Base-by-base conservation (phyloP, 2,888 invertebrate genomes). In the Hermaeophaga mercurialis region DNA sequence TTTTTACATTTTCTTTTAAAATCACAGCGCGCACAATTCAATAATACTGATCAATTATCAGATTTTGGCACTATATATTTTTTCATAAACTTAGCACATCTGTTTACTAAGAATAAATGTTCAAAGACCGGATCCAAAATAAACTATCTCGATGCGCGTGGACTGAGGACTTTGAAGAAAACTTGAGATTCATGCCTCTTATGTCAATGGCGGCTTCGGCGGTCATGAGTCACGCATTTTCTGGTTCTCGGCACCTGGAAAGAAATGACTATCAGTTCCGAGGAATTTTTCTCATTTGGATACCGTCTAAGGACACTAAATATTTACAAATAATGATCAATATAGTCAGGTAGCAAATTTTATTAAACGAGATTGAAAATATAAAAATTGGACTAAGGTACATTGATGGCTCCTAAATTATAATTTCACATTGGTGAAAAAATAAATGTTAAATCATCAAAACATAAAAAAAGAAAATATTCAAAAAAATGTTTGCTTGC, bases 171-270 rank as follows among this genome's bases (percentile, higher is more conserved):
- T 58, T 47, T 28, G 45, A 36, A 53, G 46, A 49, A 52, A 46
- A 55, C 49, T 44, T 57, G 59, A 59, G 56, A 57, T 64, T 33
- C 61, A 61, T 67, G 58, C 56, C 55, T 46, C 47, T 59, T 64
- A 61, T 59, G 54, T 61, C 58, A 39, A 56, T 59, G 57, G 59
- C 54, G 57, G 59, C 54, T 60, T 36, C 58, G 63, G 58, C 56
- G 56, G 54, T 50, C 58, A 59, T 68, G 66, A 68, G 46, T 68
- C 66, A 66, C 50, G 47, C 52, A 56, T 49, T 34, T 38, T 49
- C 39, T 54, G 36, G 24, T 44, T 14, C 38, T 46, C 22, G 31
- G 49, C 58, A 54, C 54, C 58, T 58, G 58, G 33, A 58, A 58
- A 54, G 48, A 43, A 49, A 24, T 39, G 38, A 54, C 48, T 44